Base-by-base conservation (phyloP, 1,140 invertebrate species). In the Drosophila elegans region DNA sequence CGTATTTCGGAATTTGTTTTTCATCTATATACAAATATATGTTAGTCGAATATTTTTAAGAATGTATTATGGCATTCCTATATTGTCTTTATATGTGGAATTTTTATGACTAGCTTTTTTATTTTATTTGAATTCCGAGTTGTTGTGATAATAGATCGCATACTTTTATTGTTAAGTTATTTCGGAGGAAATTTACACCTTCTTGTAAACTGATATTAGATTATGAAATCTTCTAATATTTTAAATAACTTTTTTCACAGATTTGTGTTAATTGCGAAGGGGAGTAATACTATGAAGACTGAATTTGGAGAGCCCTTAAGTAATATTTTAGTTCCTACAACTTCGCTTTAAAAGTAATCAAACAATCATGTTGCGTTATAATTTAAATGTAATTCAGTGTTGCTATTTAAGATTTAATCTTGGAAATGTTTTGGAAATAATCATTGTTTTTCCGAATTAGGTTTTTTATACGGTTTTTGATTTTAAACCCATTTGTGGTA, bases 1-100 rank as follows among this genome's bases (percentile, higher is more conserved):
- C 67, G 80, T 45, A 66, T 88, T 86, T 64, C 59, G 63, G 75
- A 82, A 83, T 78, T 63, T 63, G 9, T 56, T 11, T 77, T 34
- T 53, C 34, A 16, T 42, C 21, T 42, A 6, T 52, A 52, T 39
- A 36, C 13, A 60, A 44, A 56, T 45, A 44, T 44, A 32, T 52
- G 45, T 53, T 25, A 36, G 27, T 27, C 29, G 10, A 41, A 27
- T 42, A 60, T 62, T 55, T 55, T 29, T 29, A n/a, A 29, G 27
- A n/a, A 7, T 49, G 27, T 29, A 7, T 49, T 46, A 25, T 32
- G 39, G 41, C 21, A 12, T 34, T 60, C 16, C 16, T 34, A 44
- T 34, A 34, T 46, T n/a, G 41, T 36, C 12, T 36, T 32, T 16
- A 41, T 25, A 12, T 44, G 29, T 12, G 1, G n/a, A 42, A 13